Evolutionary conservation across 1,140 invertebrate species (phyloP).

Genomic region (Drosophila subpulchrella): DNA sequence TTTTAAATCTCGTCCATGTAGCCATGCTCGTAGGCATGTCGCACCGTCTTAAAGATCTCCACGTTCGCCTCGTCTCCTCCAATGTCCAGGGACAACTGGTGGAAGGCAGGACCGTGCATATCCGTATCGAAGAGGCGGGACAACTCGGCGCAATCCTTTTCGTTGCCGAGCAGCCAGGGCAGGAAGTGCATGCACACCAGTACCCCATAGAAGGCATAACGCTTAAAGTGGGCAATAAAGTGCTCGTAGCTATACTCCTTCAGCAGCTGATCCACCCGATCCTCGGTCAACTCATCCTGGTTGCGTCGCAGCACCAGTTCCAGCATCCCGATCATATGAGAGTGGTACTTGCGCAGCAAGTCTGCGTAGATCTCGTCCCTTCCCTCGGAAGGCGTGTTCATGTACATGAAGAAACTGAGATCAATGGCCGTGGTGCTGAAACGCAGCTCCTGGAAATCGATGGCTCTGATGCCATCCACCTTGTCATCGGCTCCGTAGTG

Average conservation of each 20-base stretch:
- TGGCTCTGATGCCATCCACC: constrained; percentile 64
- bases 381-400: constrained; percentile 58
- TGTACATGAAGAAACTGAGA: constrained; percentile 77
- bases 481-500: constrained; percentile 36
- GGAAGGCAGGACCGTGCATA: constrained; percentile 67
- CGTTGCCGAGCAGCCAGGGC: constrained; percentile 72
- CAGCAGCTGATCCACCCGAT: constrained; percentile 48
- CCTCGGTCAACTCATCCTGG: constrained; percentile 29
- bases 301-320: constrained; percentile 64
- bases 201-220: constrained; percentile 75
- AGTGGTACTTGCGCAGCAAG: constrained; percentile 48
- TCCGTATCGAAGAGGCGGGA: constrained; percentile 74
- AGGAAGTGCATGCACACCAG: constrained; percentile 78
- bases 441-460: constrained; percentile 83
- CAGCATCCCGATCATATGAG: constrained; percentile 52
- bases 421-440: constrained; percentile 71
- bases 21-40: constrained; percentile 70
- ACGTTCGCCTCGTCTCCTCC: constrained; percentile 71
- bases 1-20: constrained; percentile 72
- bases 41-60: constrained; percentile 56
- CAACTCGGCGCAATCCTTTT: constrained; percentile 60
- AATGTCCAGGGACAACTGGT: constrained; percentile 58
- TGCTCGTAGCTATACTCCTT: constrained; percentile 62
- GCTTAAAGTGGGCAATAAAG: constrained; percentile 68
- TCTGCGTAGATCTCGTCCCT: constrained; percentile 33